A percentile compares a stretch with the other conserved stretches of the same genome.
phyloP scores from a whole-genome alignment of 2,888 invertebrate genomes.

The Eupelmus urozonus region DNA sequence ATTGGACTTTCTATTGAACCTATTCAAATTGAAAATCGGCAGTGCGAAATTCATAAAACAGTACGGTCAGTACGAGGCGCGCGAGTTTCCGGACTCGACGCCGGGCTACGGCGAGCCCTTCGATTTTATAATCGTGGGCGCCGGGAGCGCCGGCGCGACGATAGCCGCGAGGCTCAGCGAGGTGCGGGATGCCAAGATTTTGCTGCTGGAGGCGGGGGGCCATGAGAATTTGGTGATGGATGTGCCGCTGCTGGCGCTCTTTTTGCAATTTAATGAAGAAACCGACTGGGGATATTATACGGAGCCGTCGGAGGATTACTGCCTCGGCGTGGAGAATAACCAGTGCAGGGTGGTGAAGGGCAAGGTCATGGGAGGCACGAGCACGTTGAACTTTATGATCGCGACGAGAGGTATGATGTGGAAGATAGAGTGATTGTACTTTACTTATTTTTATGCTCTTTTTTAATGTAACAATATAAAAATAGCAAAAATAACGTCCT shows the following conservation, averaged over 20 bases:
- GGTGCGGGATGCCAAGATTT: conserved; percentile 83
- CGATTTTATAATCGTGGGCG: conserved; percentile 84
- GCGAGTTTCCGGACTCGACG: background rate
- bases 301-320: conserved; percentile 86
- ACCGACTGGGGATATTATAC: conserved; percentile 96
- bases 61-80: background rate
- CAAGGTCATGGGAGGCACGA: conserved; percentile 13
- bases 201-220: conserved; percentile 86
- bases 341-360: conserved; percentile 95
- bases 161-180: conserved; percentile 86
- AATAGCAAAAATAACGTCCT: too few relatives aligned
- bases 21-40: background rate
- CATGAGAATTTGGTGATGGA: conserved; percentile 79
- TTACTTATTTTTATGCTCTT: too few relatives aligned
- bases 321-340: conserved; percentile 91
- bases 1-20: background rate
- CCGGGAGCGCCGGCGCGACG: conserved; percentile 82
- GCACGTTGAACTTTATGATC: conserved; percentile 83
- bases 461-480: too few relatives aligned
- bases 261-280: conserved; percentile 89
- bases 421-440: too few relatives aligned
- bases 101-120: conserved; percentile 77
- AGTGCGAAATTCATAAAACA: background rate
- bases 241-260: conserved; percentile 90
- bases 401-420: conserved; percentile 87